Conservation (phyloP, 2,113 vertebrate genomes). For the Brachyhypopomus gauderio region DNA sequence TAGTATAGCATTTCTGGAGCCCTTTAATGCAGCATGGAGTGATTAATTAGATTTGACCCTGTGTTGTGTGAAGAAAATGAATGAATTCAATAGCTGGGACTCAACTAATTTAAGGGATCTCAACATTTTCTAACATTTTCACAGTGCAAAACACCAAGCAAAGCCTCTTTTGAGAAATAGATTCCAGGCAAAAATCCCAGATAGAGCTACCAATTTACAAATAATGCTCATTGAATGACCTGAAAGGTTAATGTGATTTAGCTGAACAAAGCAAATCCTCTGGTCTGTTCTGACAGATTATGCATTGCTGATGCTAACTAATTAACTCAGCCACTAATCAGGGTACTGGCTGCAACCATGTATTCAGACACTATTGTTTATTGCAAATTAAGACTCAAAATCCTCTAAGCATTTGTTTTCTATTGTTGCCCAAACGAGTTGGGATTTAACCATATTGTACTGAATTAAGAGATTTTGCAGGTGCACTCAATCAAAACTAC, state of each 20-base stretch:
- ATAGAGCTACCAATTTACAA: constrained; percentile 49
- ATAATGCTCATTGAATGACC: constrained; percentile 45
- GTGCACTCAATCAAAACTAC: background rate
- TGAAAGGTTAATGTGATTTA: constrained; percentile 50
- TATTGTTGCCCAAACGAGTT: constrained; percentile 33
- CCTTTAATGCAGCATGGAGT: constrained; percentile 38
- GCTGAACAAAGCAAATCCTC: constrained; percentile 40
- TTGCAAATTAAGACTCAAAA: constrained; percentile 38
- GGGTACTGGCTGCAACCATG: background rate
- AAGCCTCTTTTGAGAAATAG: constrained; percentile 39
- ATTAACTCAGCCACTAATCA: constrained; percentile 45
- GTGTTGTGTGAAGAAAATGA: constrained; percentile 46
- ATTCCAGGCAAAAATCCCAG: constrained; percentile 44
- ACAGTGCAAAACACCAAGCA: constrained; percentile 18
- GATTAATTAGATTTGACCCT: constrained; percentile 48
- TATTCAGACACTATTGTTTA: constrained; percentile 42
- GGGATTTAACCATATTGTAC: constrained; percentile 12
- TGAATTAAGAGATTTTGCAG: constrained; percentile 2
- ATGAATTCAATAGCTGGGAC: constrained; percentile 36
- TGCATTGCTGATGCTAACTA: constrained; percentile 41
- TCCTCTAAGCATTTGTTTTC: constrained; percentile 16
- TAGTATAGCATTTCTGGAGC: constrained; percentile 34
- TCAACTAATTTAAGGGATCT: constrained; percentile 42
- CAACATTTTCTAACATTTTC: constrained; percentile 42
- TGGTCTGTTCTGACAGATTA: constrained; percentile 29